Conservation (phyloP, 2,797 vertebrate genomes). For the Acropternis orthonyx region DNA sequence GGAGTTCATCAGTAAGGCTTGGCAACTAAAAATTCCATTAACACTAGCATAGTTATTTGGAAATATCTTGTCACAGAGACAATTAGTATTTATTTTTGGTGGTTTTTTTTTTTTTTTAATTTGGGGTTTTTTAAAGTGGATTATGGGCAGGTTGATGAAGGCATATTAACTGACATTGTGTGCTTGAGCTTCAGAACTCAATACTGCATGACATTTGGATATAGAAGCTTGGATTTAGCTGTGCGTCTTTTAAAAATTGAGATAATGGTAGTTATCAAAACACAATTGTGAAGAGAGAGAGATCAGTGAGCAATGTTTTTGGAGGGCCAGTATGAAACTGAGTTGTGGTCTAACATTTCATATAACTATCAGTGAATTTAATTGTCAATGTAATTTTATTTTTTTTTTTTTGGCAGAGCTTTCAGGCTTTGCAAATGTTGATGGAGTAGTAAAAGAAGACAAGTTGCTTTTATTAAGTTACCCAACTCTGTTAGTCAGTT, state of each 20-base stretch:
- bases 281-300: background rate
- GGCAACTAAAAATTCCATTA: constrained; percentile 24
- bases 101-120: background rate
- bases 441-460: background rate
- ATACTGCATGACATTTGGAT: constrained; percentile 35
- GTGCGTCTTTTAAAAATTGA: background rate
- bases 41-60: background rate
- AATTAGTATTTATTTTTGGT: background rate
- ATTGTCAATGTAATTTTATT: background rate
- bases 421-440: background rate
- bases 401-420: background rate
- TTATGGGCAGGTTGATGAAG: constrained; percentile 15
- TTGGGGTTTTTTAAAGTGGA: background rate
- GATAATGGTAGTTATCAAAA: background rate
- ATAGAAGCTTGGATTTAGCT: constrained; percentile 1
- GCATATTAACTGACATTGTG: background rate
- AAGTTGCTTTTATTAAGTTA: background rate
- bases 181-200: constrained; percentile 10
- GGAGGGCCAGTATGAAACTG: background rate
- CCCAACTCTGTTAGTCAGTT: background rate
- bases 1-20: background rate
- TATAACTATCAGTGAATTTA: background rate
- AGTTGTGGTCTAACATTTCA: background rate
- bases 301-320: background rate
- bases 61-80: background rate